Percentiles rank a stretch among this genome's conserved stretches.
Conservation (phyloP, 2,888 invertebrate genomes). For the Phytoseiulus persimilis region DNA sequence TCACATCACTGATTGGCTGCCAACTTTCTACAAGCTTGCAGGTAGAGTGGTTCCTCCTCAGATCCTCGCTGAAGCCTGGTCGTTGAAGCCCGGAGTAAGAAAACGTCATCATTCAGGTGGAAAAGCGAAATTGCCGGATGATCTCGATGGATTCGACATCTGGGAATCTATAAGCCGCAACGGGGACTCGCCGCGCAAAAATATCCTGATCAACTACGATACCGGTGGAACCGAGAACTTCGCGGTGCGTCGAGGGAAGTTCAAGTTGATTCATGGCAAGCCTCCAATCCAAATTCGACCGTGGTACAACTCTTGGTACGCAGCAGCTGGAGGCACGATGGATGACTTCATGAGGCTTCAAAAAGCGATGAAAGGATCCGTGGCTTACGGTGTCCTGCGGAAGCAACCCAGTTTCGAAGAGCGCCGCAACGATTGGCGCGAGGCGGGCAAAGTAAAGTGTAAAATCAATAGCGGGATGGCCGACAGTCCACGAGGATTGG, state of each 20-base stretch:
- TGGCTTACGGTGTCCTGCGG: not conserved
- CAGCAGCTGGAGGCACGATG: not conserved
- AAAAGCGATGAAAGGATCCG: not conserved
- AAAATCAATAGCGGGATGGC: not conserved
- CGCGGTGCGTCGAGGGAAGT: conserved; percentile 9
- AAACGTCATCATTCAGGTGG: not conserved
- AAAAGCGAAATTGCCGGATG: not conserved
- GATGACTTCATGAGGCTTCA: not conserved
- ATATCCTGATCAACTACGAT: not conserved
- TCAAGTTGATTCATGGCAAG: conserved; percentile 5
- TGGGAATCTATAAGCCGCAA: not conserved
- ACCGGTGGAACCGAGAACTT: not conserved
- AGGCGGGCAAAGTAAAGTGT: not conserved
- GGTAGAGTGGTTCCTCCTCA: too few relatives aligned
- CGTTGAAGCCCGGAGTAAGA: not conserved
- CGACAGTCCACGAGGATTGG: not conserved
- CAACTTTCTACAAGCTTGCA: conserved; percentile 66
- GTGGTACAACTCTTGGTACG: conserved; percentile 12
- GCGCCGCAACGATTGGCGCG: not conserved
- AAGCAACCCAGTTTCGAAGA: not conserved
- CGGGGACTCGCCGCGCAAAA: not conserved
- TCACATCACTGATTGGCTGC: conserved; percentile 79
- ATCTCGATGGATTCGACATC: not conserved
- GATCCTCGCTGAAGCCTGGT: too few relatives aligned
- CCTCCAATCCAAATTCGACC: not conserved